These are phyloP conservation scores for Zaprionus taronus DNA, from an alignment of 1,140 invertebrate species.

Conservation along the genomic window DNA sequence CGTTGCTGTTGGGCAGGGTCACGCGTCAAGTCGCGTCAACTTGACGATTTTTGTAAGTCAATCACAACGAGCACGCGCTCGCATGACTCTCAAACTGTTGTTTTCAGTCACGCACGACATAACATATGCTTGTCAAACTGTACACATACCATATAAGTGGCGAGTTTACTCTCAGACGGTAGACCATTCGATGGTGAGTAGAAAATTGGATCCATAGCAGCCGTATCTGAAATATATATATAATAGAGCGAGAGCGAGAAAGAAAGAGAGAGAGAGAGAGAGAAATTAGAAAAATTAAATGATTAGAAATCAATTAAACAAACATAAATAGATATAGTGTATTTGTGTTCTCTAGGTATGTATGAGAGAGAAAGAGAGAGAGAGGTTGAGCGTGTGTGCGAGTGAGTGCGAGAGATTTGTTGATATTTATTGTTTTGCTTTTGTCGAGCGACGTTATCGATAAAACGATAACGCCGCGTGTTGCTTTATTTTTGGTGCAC, in stretches of 20 bases:
- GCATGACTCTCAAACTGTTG: slow-evolving; percentile 32
- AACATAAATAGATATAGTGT: slow-evolving; percentile 61
- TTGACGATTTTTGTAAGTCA: slow-evolving; percentile 25
- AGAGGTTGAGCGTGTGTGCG: background rate
- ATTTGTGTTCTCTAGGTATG: slow-evolving; percentile 10
- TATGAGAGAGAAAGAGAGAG: background rate
- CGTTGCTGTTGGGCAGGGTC: slow-evolving; percentile 34
- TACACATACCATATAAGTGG: slow-evolving; percentile 91
- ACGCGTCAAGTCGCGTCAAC: slow-evolving; percentile 22
- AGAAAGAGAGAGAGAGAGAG: slow-evolving; percentile 13
- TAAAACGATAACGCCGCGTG: slow-evolving; percentile 62
- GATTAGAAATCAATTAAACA: slow-evolving; percentile 79
- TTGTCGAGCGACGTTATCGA: slow-evolving; percentile 63
- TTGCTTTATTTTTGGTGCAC: slow-evolving; percentile 44
- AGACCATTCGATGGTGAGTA: slow-evolving; percentile 89
- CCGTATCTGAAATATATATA: slow-evolving; percentile 73
- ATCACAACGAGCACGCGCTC: background rate
- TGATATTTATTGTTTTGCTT: slow-evolving; percentile 56
- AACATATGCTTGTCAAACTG: slow-evolving; percentile 26
- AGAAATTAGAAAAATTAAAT: slow-evolving; percentile 39
- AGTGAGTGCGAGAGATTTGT: slow-evolving; percentile 20
- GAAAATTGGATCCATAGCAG: slow-evolving; percentile 86
- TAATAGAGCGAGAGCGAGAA: slow-evolving; percentile 10
- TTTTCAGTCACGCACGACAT: background rate
- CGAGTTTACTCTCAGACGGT: slow-evolving; percentile 93